A percentile compares a stretch with the other conserved stretches of the same genome.
Evolutionary conservation across 2,888 invertebrate species (phyloP).

Genomic region (Agonopterix heracliana): DNA sequence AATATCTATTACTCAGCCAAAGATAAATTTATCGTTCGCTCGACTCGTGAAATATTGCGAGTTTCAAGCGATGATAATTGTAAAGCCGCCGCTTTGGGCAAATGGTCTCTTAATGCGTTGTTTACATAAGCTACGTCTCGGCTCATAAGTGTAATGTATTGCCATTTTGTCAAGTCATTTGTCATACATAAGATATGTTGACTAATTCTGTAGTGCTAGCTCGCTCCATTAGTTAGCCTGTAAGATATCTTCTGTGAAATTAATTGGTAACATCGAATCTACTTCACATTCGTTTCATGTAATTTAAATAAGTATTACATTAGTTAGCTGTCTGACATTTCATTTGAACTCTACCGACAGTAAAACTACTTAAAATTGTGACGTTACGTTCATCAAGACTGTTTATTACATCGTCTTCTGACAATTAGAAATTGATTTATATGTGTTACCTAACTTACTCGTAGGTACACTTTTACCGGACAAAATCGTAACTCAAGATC

Average conservation of each 20-base stretch:
- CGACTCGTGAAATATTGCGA: conserved; percentile 7
- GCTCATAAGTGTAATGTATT: conserved; percentile 20
- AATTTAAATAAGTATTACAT: too few species aligned
- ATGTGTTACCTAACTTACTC: too few species aligned
- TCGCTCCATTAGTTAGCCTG: conserved; percentile 2
- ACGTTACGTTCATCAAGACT: too few species aligned
- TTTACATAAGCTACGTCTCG: conserved; percentile 15
- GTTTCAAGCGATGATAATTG: conserved; percentile 14
- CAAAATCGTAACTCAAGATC: too few species aligned
- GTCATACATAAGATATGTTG: conserved; percentile 8
- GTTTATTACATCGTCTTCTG: too few species aligned
- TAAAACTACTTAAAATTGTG: too few species aligned
- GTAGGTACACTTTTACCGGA: too few species aligned
- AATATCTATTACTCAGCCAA: conserved; percentile 1
- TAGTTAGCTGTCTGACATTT: too few species aligned
- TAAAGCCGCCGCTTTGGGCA: conserved; percentile 17
- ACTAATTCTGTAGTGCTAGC: conserved; percentile 3
- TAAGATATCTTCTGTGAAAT: conserved; percentile 6
- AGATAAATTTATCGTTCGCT: conserved; percentile 1
- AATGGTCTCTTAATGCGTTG: conserved; percentile 23
- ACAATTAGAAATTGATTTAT: background rate
- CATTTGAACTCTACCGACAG: too few species aligned
- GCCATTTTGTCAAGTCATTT: conserved; percentile 21
- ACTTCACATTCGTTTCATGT: background rate
- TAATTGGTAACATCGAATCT: conserved; percentile 1